These are phyloP conservation scores for Grammomys surdaster DNA, from an alignment of 2,113 vertebrate species.

Conservation along the genomic window DNA sequence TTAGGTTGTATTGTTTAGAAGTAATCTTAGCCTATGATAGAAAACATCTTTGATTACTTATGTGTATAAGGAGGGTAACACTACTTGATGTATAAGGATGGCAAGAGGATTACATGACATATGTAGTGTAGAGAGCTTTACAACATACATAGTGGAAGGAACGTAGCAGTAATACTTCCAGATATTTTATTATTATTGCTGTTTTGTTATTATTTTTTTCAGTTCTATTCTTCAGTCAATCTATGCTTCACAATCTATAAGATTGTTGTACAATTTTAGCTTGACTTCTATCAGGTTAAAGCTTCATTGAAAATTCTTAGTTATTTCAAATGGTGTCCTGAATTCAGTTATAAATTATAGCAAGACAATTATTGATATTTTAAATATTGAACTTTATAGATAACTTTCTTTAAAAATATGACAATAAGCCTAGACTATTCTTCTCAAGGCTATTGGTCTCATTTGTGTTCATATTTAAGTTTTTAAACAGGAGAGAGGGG, in stretches of 20 bases:
- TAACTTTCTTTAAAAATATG: slow-evolving; percentile 15
- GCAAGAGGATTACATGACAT: not conserved
- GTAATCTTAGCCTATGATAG: not conserved
- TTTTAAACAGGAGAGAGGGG: not conserved
- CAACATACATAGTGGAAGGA: not conserved
- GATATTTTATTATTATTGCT: not conserved
- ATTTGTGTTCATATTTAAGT: not conserved
- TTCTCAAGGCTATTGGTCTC: not conserved
- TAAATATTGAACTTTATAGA: slow-evolving; percentile 49
- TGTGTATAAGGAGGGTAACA: slow-evolving; percentile 22
- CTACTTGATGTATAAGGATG: not conserved
- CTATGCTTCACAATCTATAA: slow-evolving; percentile 17
- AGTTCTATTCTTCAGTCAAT: slow-evolving; percentile 9
- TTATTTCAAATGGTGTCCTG: slow-evolving; percentile 22
- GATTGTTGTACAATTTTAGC: slow-evolving; percentile 46
- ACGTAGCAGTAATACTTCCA: not conserved
- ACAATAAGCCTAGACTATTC: not conserved
- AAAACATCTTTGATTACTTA: slow-evolving; percentile 54
- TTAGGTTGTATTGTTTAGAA: slow-evolving; percentile 19
- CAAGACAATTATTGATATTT: slow-evolving; percentile 19
- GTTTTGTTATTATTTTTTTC: not conserved
- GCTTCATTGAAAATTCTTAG: slow-evolving; percentile 24
- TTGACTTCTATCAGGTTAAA: not conserved
- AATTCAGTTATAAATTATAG: not conserved
- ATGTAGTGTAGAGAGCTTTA: not conserved